A percentile compares a stretch with the other conserved stretches of the same genome.
Evolutionary conservation across 2,888 invertebrate species (phyloP).

Genomic region (Drosophila histrio): DNA sequence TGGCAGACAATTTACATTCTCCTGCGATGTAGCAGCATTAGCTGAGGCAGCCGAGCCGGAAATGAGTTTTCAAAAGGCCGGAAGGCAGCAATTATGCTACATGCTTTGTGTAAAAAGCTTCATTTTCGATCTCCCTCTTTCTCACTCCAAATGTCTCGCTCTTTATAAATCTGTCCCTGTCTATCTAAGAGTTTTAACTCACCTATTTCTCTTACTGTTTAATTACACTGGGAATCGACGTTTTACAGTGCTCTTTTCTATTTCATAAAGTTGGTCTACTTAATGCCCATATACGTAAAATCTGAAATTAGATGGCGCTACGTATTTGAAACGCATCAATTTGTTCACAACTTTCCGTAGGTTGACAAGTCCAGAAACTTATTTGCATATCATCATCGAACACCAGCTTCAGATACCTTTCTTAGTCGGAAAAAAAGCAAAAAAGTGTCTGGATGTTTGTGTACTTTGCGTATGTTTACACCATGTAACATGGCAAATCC

Average conservation of each 20-base stretch:
- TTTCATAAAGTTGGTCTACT: background rate
- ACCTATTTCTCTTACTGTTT: constrained; percentile 3
- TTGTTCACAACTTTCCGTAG: constrained; percentile 1
- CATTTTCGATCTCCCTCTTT: background rate
- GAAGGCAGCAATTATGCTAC: constrained; percentile 73
- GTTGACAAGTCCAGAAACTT: constrained; percentile 27
- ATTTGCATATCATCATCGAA: constrained; percentile 64
- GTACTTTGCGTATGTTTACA: constrained; percentile 60
- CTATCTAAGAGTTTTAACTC: background rate
- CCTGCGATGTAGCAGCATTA: constrained; percentile 12
- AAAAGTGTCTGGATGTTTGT: constrained; percentile 28
- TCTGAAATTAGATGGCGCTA: constrained; percentile 17
- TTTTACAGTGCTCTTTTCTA: background rate
- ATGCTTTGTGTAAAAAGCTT: constrained; percentile 45
- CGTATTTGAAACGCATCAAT: constrained; percentile 27
- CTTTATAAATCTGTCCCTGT: background rate
- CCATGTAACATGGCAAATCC: constrained; percentile 71
- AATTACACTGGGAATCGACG: constrained; percentile 44
- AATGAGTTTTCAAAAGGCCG: constrained; percentile 77
- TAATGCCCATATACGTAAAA: background rate
- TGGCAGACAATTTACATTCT: constrained; percentile 59
- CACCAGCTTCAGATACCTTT: background rate
- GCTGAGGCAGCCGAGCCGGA: constrained; percentile 46
- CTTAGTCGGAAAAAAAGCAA: background rate
- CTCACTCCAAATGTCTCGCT: background rate